Conservation (phyloP, 2,113 vertebrate species). For the Oostethus manadensis region DNA sequence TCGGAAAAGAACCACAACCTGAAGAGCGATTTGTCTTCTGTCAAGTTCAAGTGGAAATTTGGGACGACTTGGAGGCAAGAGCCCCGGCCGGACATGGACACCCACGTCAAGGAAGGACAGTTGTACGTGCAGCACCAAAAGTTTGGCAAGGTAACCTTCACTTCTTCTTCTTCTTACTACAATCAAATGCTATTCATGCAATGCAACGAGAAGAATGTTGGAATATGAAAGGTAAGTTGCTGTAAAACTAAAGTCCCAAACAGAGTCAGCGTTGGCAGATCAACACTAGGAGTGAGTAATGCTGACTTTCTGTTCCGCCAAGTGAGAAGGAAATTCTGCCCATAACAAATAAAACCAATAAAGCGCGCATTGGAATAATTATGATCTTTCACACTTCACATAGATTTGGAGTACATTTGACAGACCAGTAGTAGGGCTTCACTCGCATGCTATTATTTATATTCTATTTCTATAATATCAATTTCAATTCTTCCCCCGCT, state of each 20-base stretch:
- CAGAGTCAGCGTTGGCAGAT: not conserved
- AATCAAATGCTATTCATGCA: not conserved
- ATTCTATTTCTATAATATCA: too few species aligned
- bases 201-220: too few species aligned
- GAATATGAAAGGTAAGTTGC: too few species aligned
- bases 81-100: constrained; percentile 63
- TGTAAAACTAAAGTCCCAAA: too few species aligned
- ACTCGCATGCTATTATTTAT: too few species aligned
- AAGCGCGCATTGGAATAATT: not conserved
- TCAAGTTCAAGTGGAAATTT: constrained; percentile 37
- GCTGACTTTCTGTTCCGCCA: not conserved
- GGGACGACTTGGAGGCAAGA: not conserved
- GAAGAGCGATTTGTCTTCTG: constrained; percentile 30
- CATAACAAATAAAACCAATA: not conserved
- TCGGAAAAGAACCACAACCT: constrained; percentile 20
- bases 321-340: not conserved
- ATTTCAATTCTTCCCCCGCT: too few species aligned
- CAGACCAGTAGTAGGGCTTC: too few species aligned
- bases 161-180: not conserved
- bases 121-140: constrained; percentile 77
- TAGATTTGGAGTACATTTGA: too few species aligned
- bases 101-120: constrained; percentile 75
- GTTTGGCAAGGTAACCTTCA: constrained; percentile 71
- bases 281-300: not conserved
- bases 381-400: too few species aligned